These are phyloP conservation scores for Megaceryle alcyon DNA, from an alignment of 2,797 vertebrate species.

Conservation along the genomic window DNA sequence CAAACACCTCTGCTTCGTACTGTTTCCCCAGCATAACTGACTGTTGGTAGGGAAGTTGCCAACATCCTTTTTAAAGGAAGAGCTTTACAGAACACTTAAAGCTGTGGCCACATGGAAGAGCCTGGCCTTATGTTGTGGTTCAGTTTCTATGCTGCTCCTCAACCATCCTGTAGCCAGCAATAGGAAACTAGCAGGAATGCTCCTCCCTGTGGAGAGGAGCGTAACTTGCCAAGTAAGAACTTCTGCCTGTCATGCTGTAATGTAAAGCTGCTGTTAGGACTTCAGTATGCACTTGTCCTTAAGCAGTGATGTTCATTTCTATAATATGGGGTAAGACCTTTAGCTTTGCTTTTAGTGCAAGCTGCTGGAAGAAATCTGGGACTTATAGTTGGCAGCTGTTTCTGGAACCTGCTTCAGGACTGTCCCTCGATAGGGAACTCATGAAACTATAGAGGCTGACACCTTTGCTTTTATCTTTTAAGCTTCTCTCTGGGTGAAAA, in stretches of 20 bases:
- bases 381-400: background rate
- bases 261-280: background rate
- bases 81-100: background rate
- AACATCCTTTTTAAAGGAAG: background rate
- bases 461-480: slow-evolving; percentile 29
- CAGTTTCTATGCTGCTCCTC: background rate
- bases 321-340: background rate
- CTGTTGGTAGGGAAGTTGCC: background rate
- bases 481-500: background rate
- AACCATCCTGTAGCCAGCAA: background rate
- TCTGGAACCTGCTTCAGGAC: background rate
- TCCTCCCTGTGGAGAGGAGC: background rate
- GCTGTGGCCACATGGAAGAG: background rate
- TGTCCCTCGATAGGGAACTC: background rate
- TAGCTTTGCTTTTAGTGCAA: background rate
- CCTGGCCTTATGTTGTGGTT: background rate
- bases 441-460: background rate
- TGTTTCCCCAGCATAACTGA: background rate
- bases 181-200: background rate
- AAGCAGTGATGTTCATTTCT: background rate
- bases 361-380: background rate
- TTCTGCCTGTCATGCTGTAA: background rate
- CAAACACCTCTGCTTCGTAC: background rate
- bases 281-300: background rate
- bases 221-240: background rate